A percentile compares a stretch with the other conserved stretches of the same genome.
These are phyloP conservation scores for Seriola quinqueradiata DNA, from an alignment of 2,113 vertebrate species.

Conservation along the genomic window DNA sequence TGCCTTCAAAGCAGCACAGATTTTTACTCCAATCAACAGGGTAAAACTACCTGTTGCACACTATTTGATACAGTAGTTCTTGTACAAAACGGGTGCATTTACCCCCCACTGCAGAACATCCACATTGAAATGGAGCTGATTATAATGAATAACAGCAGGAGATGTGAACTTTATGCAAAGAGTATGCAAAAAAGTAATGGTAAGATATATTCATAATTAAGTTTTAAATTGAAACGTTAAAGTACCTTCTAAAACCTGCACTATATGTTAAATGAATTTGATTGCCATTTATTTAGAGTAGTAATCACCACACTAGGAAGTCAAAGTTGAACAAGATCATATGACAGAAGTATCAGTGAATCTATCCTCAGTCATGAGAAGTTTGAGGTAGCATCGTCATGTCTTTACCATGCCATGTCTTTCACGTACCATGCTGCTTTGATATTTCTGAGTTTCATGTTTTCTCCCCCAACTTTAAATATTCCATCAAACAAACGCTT, in stretches of 20 bases:
- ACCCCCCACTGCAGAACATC: background rate
- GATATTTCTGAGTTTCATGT: background rate
- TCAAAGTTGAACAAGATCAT: background rate
- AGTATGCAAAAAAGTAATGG: background rate
- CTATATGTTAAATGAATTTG: background rate
- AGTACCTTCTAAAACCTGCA: background rate
- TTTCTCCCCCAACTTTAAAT: constrained; percentile 9
- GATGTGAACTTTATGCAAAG: background rate
- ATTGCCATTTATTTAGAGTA: background rate
- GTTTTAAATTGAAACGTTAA: background rate
- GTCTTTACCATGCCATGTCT: background rate
- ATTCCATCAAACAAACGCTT: background rate
- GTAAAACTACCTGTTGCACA: background rate
- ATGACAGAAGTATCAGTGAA: background rate
- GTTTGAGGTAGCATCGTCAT: background rate
- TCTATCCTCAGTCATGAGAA: background rate
- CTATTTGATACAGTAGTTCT: background rate
- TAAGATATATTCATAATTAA: background rate
- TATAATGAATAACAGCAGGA: background rate
- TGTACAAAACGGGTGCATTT: background rate
- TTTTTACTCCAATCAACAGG: background rate
- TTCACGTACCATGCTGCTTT: background rate
- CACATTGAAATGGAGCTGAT: background rate
- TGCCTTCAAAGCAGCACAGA: constrained; percentile 39
- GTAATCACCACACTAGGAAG: background rate